Percentiles rank a stretch among this genome's conserved stretches.
Evolutionary conservation across 2,888 invertebrate species (phyloP).

Genomic region (Augiades crinisus): DNA sequence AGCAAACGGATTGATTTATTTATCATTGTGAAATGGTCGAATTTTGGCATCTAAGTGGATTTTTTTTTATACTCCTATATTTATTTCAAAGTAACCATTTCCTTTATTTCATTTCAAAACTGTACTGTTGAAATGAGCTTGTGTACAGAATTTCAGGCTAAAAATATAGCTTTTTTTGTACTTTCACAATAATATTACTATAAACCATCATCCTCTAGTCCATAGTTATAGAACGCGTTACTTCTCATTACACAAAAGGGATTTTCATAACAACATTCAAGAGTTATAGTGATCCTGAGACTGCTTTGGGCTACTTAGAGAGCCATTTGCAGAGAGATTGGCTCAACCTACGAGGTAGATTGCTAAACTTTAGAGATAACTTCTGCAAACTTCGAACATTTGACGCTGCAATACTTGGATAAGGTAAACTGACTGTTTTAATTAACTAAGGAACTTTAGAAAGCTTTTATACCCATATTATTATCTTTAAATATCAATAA

Average conservation of each 20-base stretch:
- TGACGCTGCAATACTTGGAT: slow-evolving; percentile 75
- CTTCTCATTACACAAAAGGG: slow-evolving; percentile 55
- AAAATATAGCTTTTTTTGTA: too few relatives aligned
- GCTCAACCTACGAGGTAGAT: slow-evolving; percentile 73
- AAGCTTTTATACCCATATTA: slow-evolving; percentile 30
- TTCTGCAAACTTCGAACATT: slow-evolving; percentile 73
- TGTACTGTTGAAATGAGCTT: too few relatives aligned
- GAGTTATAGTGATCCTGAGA: slow-evolving; percentile 52
- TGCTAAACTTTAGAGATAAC: slow-evolving; percentile 75
- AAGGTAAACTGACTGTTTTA: slow-evolving; percentile 74
- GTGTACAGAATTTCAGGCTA: too few relatives aligned
- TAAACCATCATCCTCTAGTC: background rate
- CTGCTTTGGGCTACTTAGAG: slow-evolving; percentile 71
- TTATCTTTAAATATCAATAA: too few relatives aligned
- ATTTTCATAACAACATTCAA: slow-evolving; percentile 62
- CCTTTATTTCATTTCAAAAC: too few relatives aligned
- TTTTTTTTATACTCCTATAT: too few relatives aligned
- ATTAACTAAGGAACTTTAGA: slow-evolving; percentile 58
- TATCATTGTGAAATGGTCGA: too few relatives aligned
- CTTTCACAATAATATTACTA: background rate
- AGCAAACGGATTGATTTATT: too few relatives aligned
- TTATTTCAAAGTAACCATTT: too few relatives aligned
- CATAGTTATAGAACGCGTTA: slow-evolving; percentile 32
- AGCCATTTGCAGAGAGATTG: slow-evolving; percentile 72
- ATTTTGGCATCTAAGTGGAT: too few relatives aligned